phyloP scores from a whole-genome alignment of 2,888 invertebrate species.

The Drosophila acutilabella region DNA sequence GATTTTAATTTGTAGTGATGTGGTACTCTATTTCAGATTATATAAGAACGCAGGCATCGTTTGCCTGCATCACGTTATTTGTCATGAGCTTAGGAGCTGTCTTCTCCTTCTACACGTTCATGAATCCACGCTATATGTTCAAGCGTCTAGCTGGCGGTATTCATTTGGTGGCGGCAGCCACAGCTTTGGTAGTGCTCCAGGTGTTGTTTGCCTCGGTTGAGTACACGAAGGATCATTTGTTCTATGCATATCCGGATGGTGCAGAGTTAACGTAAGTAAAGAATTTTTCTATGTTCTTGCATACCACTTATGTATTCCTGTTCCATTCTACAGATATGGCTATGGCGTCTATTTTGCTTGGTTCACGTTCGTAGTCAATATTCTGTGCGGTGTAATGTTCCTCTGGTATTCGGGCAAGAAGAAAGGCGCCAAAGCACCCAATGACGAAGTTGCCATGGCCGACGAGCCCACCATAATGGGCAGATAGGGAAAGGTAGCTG shows the following conservation, averaged over 20 bases:
- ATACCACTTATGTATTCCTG: background rate
- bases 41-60: constrained; percentile 92
- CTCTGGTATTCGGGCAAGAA: constrained; percentile 93
- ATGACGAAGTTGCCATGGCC: constrained; percentile 93
- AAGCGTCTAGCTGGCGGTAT: constrained; percentile 94
- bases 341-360: constrained; percentile 91
- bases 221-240: constrained; percentile 89
- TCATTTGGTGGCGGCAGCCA: constrained; percentile 93
- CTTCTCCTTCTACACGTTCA: constrained; percentile 93
- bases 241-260: constrained; percentile 88
- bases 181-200: constrained; percentile 92
- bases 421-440: constrained; percentile 93
- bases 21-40: constrained; percentile 87
- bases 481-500: constrained; percentile 84
- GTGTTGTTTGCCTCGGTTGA: constrained; percentile 91
- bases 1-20: constrained; percentile 56
- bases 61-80: constrained; percentile 92
- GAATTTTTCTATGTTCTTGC: too few species aligned
- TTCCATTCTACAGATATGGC: constrained; percentile 86
- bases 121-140: constrained; percentile 94
- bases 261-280: constrained; percentile 87
- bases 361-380: constrained; percentile 90
- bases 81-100: constrained; percentile 93
- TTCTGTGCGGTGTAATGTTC: constrained; percentile 90
- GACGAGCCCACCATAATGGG: constrained; percentile 94